These are phyloP conservation scores for Onychorhynchus coronatus DNA, from an alignment of 2,113 vertebrate species.

Conservation along the genomic window DNA sequence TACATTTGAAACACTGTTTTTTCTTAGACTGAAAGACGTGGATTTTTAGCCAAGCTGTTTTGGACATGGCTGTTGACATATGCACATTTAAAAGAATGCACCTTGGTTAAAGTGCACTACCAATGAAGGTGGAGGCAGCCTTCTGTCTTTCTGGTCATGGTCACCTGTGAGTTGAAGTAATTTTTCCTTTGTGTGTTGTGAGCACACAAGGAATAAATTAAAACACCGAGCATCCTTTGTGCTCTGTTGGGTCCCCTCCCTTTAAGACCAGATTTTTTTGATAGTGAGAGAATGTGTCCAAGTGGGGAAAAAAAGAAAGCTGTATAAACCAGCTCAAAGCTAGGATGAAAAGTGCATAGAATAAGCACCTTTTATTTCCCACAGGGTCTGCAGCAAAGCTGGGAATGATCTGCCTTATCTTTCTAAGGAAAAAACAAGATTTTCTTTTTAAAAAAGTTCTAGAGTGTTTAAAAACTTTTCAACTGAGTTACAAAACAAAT, in stretches of 20 bases:
- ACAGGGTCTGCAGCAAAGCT: neutral
- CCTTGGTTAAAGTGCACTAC: neutral
- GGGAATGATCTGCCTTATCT: neutral
- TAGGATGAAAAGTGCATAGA: neutral
- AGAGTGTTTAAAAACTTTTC: neutral
- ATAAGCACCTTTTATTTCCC: constrained; percentile 19
- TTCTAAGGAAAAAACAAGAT: neutral
- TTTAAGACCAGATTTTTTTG: neutral
- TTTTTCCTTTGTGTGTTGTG: neutral
- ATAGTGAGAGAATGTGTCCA: neutral
- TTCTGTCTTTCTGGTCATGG: neutral
- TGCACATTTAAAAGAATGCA: neutral
- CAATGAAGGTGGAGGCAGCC: neutral
- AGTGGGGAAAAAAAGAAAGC: neutral
- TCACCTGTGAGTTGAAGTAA: neutral
- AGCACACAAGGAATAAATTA: neutral
- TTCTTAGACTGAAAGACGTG: neutral
- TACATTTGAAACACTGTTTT: neutral
- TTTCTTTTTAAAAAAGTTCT: neutral
- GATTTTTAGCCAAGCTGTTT: neutral
- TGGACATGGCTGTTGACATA: neutral
- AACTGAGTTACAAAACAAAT: neutral
- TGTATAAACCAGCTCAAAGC: neutral
- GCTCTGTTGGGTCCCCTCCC: neutral
- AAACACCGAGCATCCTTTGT: neutral